Percentiles rank a stretch among this genome's conserved stretches.
phyloP scores from a whole-genome alignment of 2,113 vertebrate genomes.

The Poecile atricapillus region DNA sequence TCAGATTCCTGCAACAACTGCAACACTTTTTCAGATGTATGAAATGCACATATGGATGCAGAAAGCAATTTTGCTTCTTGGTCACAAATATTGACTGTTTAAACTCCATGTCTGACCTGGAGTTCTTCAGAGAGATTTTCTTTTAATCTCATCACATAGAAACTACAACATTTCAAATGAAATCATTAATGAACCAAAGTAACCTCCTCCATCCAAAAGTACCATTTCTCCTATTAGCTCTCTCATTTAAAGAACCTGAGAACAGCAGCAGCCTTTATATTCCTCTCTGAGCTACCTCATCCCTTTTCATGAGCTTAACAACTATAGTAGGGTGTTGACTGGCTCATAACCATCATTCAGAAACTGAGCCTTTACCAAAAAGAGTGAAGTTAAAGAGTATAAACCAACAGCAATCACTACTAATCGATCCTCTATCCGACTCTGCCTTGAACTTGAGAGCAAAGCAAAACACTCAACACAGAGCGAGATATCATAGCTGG shows the following conservation, averaged over 20 bases:
- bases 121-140: not conserved
- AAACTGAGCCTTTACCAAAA: not conserved
- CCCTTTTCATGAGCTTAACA: not conserved
- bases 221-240: not conserved
- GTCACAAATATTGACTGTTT: not conserved
- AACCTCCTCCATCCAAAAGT: not conserved
- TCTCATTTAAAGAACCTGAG: not conserved
- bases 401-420: not conserved
- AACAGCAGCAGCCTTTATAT: not conserved
- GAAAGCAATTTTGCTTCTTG: not conserved
- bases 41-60: not conserved
- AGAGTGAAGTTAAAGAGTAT: not conserved
- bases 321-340: not conserved
- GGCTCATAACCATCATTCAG: not conserved
- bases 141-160: not conserved
- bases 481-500: not conserved
- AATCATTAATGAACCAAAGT: not conserved
- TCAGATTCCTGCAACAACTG: not conserved
- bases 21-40: not conserved
- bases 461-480: not conserved
- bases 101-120: not conserved
- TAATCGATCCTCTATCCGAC: not conserved
- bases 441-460: not conserved
- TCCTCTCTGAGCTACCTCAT: not conserved
- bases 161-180: not conserved